A percentile compares a stretch with the other conserved stretches of the same genome.
phyloP scores from a whole-genome alignment of 2,888 invertebrate species.

The Bombylius discolor region DNA sequence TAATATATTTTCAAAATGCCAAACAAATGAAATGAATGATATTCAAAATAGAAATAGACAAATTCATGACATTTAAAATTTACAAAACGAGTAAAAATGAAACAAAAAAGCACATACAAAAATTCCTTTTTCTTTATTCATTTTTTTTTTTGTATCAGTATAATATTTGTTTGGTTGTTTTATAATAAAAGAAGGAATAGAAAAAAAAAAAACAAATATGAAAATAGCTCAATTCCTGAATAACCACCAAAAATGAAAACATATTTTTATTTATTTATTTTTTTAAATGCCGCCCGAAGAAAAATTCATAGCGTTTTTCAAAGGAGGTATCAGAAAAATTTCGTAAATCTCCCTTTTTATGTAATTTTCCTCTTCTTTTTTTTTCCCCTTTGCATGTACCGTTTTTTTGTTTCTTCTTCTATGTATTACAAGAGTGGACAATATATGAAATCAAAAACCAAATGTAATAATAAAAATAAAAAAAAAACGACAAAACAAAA shows the following conservation, averaged over 20 bases:
- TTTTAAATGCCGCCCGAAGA: constrained; percentile 1
- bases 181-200: too few species aligned
- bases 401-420: too few species aligned
- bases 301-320: background rate
- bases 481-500: too few species aligned
- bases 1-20: constrained; percentile 1
- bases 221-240: constrained; percentile 2
- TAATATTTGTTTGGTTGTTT: too few species aligned
- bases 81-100: background rate
- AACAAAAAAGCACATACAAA: background rate
- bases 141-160: background rate
- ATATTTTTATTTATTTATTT: background rate
- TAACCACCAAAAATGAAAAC: constrained; percentile 2
- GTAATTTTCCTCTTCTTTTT: too few species aligned
- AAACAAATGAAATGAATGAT: constrained; percentile 6
- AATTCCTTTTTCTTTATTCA: background rate
- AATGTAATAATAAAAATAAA: too few species aligned
- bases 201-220: too few species aligned
- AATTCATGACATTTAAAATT: background rate
- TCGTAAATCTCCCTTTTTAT: too few species aligned
- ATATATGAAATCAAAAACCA: too few species aligned
- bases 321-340: too few species aligned
- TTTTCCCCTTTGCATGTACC: too few species aligned
- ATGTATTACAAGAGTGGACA: too few species aligned
- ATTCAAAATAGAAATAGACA: constrained; percentile 8